Conservation (phyloP, 2,888 invertebrate genomes). For the Physocephala rufipes region DNA sequence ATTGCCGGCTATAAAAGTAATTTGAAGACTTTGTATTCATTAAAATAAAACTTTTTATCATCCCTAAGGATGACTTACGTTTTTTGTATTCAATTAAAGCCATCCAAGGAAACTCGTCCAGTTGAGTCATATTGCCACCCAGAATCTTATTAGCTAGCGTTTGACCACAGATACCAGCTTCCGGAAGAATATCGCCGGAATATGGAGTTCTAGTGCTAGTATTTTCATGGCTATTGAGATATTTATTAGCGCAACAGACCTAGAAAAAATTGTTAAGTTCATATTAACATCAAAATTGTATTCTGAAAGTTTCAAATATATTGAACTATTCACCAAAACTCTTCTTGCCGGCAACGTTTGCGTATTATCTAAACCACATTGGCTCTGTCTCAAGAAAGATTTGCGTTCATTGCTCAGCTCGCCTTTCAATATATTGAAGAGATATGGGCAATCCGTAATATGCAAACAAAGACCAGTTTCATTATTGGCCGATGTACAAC, state of each 20-base stretch:
- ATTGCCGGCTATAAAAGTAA: constrained; percentile 45
- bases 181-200: constrained; percentile 62
- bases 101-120: constrained; percentile 73
- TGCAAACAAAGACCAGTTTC: constrained; percentile 21
- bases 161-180: constrained; percentile 68
- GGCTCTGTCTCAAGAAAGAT: constrained; percentile 26
- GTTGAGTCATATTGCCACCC: constrained; percentile 71
- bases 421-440: constrained; percentile 10
- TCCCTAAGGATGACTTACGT: constrained; percentile 47
- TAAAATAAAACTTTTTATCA: no score
- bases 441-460: constrained; percentile 20
- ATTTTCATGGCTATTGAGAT: not conserved
- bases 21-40: not conserved
- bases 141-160: constrained; percentile 69
- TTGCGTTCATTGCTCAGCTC: not conserved
- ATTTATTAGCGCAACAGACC: constrained; percentile 24
- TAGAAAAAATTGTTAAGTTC: not conserved
- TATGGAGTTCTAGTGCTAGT: constrained; percentile 2
- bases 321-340: constrained; percentile 26
- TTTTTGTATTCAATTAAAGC: constrained; percentile 66
- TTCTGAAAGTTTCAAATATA: not conserved
- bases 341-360: constrained; percentile 6
- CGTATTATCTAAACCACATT: constrained; percentile 34
- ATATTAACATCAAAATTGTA: not conserved
- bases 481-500: constrained; percentile 12